Percentiles rank a stretch among this genome's conserved stretches.
These are phyloP conservation scores for Drosophila formosana DNA, from an alignment of 2,888 invertebrate species.

Conservation along the genomic window DNA sequence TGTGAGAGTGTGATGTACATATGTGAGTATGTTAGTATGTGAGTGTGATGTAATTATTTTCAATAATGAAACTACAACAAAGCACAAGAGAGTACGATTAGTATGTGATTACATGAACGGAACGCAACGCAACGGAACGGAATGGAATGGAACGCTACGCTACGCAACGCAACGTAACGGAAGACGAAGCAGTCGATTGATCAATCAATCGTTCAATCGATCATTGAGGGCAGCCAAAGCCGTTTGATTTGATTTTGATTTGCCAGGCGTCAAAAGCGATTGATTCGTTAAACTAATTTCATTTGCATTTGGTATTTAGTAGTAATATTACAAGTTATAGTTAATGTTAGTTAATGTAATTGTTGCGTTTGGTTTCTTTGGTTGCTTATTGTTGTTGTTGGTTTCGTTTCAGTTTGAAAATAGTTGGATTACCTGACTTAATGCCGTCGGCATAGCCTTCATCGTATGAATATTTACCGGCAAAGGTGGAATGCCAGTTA, in stretches of 20 bases:
- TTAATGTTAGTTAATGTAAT: conserved; percentile 34
- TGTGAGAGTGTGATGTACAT: conserved; percentile 8
- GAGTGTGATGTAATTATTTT: conserved; percentile 69
- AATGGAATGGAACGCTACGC: conserved; percentile 18
- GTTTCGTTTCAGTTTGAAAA: conserved; percentile 79
- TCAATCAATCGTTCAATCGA: conserved; percentile 35
- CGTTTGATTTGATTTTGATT: conserved; percentile 21
- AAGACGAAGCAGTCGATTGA: conserved; percentile 27
- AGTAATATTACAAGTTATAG: conserved; percentile 3
- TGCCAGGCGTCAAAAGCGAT: conserved; percentile 53
- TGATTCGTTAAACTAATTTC: conserved; percentile 40
- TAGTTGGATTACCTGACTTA: conserved; percentile 85
- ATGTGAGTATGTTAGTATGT: not conserved
- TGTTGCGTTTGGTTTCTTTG: conserved; percentile 43
- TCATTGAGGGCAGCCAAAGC: conserved; percentile 50
- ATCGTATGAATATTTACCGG: conserved; percentile 86
- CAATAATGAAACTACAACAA: conserved; percentile 82
- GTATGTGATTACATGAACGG: conserved; percentile 52
- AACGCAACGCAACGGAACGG: conserved; percentile 10
- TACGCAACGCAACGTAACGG: conserved; percentile 8
- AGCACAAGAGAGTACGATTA: conserved; percentile 49
- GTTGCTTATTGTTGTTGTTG: conserved; percentile 39
- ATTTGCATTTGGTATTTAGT: conserved; percentile 7
- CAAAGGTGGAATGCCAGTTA: conserved; percentile 84
- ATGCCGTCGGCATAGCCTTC: conserved; percentile 85